Conservation (phyloP, 2,797 vertebrate genomes). For the Erithacus rubecula region DNA sequence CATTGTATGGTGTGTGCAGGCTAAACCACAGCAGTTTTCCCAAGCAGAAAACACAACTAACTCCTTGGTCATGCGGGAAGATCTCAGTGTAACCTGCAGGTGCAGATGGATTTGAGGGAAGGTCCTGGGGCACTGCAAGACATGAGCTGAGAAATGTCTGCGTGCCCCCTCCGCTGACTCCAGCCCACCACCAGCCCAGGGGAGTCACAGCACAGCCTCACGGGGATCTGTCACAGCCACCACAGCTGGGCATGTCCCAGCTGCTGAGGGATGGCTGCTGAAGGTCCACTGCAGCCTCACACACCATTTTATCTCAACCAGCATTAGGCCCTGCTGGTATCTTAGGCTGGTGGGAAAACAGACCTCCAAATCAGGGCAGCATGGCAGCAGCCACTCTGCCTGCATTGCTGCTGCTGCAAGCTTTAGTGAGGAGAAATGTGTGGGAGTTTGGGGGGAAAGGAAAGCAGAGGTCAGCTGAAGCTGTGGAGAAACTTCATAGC, state of each 20-base stretch:
- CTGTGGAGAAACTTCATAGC: neutral
- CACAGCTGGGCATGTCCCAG: neutral
- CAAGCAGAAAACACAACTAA: neutral
- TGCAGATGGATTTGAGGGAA: neutral
- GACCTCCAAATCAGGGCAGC: rapidly evolving
- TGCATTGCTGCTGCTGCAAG: neutral
- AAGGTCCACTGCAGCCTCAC: neutral
- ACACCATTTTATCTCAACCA: neutral
- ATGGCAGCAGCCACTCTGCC: neutral
- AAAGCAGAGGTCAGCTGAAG: neutral
- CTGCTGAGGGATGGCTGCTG: neutral
- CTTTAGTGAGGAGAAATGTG: neutral
- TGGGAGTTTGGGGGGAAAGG: neutral
- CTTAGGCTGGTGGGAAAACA: neutral
- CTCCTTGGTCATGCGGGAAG: neutral
- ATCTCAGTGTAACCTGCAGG: neutral
- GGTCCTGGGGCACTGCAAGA: neutral
- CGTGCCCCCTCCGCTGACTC: rapidly evolving
- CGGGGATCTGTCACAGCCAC: neutral
- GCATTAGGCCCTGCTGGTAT: neutral
- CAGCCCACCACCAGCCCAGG: neutral
- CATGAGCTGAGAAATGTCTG: neutral
- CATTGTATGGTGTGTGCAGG: neutral
- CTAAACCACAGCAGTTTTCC: neutral
- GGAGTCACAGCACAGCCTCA: rapidly evolving